Evolutionary conservation across 53 echinoderm and acorn worm genomes (phyloP), one percentile per base, ranked within the genome.

Genomic region (Echinometra lucunter): DNA sequence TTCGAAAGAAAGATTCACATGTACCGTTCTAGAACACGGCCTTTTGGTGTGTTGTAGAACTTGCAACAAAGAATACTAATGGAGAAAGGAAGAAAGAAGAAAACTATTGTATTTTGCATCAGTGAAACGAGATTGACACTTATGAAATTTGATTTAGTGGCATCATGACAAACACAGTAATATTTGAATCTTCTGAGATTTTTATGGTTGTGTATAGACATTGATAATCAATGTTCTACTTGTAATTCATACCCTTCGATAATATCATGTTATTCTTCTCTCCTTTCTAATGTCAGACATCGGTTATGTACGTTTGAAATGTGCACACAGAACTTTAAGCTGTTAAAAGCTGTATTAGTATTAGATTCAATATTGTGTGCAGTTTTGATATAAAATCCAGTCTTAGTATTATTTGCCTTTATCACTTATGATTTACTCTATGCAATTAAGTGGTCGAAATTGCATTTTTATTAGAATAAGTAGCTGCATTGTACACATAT

Each of bases 81-180:
- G 37, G 66, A 63, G 91, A 91, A 67, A 57, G n/a, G n/a, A n/a
- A 69, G 37, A 91, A 66, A 45, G 21, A 21, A 67, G 91, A 66
- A 30, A 45, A 60, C 9, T 37, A 90, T 90, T 63, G 90, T 90
- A 58, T 58, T 90, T 90, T 63, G 60, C 63, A 63, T 90, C 60
- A 58, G 35, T 58, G 63, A 90, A 53, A 90, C 37, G 63, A 58
- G 58, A 58, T 37, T 35, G 63, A 38, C 90, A 90, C 38, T 90
- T 58, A 37, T 63, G 37, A 58, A 88, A 30, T 55, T 88, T 88
- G 88, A 88, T 60, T 66, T 58, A 57, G 56, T 69, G 69, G 91
- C 91, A 91, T 45, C 45, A 91, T 91, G 91, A 91, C 91, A 91
- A 91, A 91, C 91, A 91, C 91, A 91, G 91, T 91, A 91, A 91